Percentiles rank a stretch among this genome's conserved stretches.
phyloP scores from a whole-genome alignment of 2,888 invertebrate species.

The Epiblema foenella region DNA sequence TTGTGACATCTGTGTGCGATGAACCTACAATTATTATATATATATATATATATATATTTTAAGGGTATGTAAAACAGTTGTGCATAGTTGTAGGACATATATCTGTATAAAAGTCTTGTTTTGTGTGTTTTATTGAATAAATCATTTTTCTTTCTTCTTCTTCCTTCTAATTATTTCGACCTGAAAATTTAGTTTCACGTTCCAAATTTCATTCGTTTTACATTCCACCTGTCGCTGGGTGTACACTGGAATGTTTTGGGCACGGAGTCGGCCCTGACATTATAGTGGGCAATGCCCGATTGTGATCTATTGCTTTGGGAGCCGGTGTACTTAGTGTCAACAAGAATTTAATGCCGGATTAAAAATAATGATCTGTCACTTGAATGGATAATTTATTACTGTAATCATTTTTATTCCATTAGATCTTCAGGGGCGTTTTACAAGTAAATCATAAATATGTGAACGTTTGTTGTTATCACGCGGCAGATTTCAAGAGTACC shows the following conservation, averaged over 20 bases:
- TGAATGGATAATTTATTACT: background rate
- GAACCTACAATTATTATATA: no score
- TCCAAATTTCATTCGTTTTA: no score
- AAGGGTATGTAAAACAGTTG: no score
- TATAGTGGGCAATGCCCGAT: slow-evolving; percentile 11
- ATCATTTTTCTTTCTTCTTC: no score
- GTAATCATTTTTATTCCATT: background rate
- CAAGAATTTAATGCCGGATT: slow-evolving; percentile 22
- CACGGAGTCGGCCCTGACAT: slow-evolving; percentile 27
- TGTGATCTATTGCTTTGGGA: slow-evolving; percentile 9
- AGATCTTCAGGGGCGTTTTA: background rate
- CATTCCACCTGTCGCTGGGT: background rate
- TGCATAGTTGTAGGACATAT: no score
- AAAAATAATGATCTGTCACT: slow-evolving; percentile 1
- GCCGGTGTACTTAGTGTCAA: slow-evolving; percentile 8
- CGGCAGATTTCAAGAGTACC: background rate
- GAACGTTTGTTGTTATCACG: background rate
- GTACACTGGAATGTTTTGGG: slow-evolving; percentile 8
- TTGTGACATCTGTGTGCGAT: no score
- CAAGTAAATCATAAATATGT: no score
- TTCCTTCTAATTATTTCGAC: no score
- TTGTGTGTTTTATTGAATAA: no score
- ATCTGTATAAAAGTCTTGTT: no score
- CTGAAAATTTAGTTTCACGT: no score
- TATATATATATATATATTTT: no score